Evolutionary conservation across 2,113 vertebrate species (phyloP).

Genomic region (Gulo gulo): DNA sequence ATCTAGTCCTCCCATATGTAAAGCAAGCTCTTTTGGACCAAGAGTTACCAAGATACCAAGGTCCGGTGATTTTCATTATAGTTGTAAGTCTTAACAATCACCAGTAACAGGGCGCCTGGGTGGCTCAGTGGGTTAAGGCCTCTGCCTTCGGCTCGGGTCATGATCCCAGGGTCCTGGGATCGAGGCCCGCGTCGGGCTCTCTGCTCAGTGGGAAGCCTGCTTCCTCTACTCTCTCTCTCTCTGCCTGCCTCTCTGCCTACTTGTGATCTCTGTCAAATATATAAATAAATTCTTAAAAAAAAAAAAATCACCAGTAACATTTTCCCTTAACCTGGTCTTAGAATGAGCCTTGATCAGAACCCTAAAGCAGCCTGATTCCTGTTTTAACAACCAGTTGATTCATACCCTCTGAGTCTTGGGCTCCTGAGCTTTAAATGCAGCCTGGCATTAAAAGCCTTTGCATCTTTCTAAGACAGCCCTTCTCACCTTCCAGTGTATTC

Average conservation of each 20-base stretch:
- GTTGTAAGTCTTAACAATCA: background rate
- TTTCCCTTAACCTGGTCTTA: conserved; percentile 8
- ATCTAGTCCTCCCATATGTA: background rate
- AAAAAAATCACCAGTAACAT: background rate
- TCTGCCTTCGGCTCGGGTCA: too few species aligned
- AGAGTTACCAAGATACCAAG: background rate
- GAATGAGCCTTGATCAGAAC: background rate
- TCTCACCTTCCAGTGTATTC: fast-evolving
- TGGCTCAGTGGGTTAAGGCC: too few species aligned
- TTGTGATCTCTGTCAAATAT: too few species aligned
- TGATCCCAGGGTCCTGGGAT: too few species aligned
- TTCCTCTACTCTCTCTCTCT: too few species aligned
- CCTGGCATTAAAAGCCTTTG: background rate
- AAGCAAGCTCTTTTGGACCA: background rate
- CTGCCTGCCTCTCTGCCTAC: too few species aligned
- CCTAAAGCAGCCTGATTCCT: background rate
- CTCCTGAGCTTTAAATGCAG: background rate
- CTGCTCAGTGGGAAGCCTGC: too few species aligned
- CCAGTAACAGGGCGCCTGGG: too few species aligned
- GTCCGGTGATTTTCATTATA: background rate
- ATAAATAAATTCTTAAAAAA: too few species aligned
- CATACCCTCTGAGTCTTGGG: background rate
- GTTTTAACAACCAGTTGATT: background rate
- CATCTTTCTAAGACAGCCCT: background rate
- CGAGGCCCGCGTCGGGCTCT: too few species aligned